A percentile compares a stretch with the other conserved stretches of the same genome.
Evolutionary conservation across 2,113 vertebrate species (phyloP).

Genomic region (Larimichthys polyactis): DNA sequence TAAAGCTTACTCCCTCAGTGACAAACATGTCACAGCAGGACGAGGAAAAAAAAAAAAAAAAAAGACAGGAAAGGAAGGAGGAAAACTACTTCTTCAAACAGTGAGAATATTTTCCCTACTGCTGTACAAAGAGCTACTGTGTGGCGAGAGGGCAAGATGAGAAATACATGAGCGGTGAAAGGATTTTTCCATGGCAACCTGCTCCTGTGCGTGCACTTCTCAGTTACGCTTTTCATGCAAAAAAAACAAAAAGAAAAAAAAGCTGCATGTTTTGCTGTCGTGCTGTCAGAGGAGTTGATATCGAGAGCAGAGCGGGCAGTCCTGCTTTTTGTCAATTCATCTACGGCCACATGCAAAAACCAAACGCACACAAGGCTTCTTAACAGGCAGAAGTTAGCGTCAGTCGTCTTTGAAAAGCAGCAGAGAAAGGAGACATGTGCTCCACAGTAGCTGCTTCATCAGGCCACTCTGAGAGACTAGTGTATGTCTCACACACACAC

Average conservation of each 20-base stretch:
- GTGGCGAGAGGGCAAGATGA: slow-evolving; percentile 49
- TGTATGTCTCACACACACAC: slow-evolving; percentile 35
- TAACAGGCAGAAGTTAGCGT: slow-evolving; percentile 33
- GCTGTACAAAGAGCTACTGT: slow-evolving; percentile 77
- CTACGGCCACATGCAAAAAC: slow-evolving; percentile 13
- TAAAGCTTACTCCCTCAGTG: slow-evolving; percentile 3
- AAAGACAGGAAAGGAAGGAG: slow-evolving; percentile 25
- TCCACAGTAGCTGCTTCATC: slow-evolving; percentile 39
- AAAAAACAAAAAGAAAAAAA: neutral
- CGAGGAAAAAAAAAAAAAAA: neutral
- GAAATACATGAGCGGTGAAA: slow-evolving; percentile 47
- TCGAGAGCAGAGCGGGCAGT: neutral
- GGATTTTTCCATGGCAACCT: slow-evolving; percentile 65
- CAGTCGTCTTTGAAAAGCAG: slow-evolving; percentile 21
- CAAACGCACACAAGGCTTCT: neutral
- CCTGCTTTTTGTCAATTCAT: slow-evolving; percentile 33
- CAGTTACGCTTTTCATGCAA: slow-evolving; percentile 5
- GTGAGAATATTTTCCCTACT: slow-evolving; percentile 56
- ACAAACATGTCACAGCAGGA: slow-evolving; percentile 48
- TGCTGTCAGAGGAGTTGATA: slow-evolving; percentile 35
- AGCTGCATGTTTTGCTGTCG: neutral
- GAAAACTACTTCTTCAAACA: slow-evolving; percentile 28
- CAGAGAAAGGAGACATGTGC: slow-evolving; percentile 45
- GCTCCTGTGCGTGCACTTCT: slow-evolving; percentile 30
- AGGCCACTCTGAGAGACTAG: slow-evolving; percentile 35